A percentile compares a stretch with the other conserved stretches of the same genome.
These are phyloP conservation scores for Heliconius hewitsoni DNA, from an alignment of 1,140 invertebrate species.

Conservation along the genomic window DNA sequence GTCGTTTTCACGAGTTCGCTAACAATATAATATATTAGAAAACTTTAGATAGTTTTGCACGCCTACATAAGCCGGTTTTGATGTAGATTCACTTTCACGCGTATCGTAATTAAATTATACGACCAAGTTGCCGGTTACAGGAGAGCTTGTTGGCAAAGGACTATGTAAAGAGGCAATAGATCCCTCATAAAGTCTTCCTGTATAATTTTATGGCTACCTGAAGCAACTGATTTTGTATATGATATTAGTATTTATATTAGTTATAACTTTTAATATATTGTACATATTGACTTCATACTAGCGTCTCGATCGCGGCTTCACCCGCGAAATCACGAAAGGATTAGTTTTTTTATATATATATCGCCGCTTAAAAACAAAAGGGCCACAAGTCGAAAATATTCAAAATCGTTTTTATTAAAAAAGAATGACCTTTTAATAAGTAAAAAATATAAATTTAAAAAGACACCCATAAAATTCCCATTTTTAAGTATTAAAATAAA, in stretches of 20 bases:
- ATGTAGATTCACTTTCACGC: conserved; percentile 1
- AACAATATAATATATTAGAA: not conserved
- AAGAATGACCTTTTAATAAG: too few species aligned
- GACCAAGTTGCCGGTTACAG: not conserved
- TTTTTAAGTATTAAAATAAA: too few species aligned
- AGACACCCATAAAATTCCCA: too few species aligned
- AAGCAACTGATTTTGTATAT: not conserved
- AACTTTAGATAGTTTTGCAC: conserved; percentile 3
- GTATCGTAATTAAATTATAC: conserved; percentile 1
- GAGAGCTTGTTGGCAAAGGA: not conserved
- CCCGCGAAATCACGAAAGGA: too few species aligned
- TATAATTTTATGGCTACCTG: not conserved
- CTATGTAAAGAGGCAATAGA: not conserved
- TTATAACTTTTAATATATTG: not conserved
- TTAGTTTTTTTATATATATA: too few species aligned
- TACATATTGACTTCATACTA: not conserved
- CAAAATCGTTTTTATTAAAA: too few species aligned
- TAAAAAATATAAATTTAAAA: too few species aligned
- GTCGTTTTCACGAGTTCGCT: too few species aligned
- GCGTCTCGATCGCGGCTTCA: too few species aligned
- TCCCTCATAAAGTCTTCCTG: not conserved
- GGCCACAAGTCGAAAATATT: too few species aligned
- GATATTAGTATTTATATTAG: not conserved
- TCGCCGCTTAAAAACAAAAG: too few species aligned
- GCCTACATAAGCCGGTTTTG: not conserved